Evolutionary conservation across 2,888 invertebrate genomes (phyloP).

Genomic region (Drosophila cognata): DNA sequence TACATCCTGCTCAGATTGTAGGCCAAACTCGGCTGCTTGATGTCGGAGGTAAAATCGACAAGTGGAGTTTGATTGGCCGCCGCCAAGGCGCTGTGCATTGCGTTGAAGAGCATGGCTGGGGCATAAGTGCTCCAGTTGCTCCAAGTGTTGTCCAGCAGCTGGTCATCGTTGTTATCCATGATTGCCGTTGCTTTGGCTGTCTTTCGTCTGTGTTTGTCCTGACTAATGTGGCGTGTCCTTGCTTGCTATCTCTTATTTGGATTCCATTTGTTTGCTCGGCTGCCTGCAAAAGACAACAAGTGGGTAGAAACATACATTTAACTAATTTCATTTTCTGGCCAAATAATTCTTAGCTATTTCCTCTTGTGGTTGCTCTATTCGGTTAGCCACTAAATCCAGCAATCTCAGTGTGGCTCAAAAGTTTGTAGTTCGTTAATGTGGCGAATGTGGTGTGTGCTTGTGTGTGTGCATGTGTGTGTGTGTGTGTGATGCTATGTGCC

Average conservation of each 20-base stretch:
- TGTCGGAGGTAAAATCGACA: conserved; percentile 39
- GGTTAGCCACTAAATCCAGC: conserved; percentile 30
- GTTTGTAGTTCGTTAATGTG: conserved; percentile 18
- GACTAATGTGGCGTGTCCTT: conserved; percentile 71
- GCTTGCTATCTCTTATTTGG: conserved; percentile 60
- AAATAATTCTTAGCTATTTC: conserved; percentile 28
- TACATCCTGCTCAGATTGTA: conserved; percentile 66
- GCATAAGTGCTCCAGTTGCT: conserved; percentile 73
- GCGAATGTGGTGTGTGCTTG: no score
- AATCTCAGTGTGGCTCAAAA: conserved; percentile 49
- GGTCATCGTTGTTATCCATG: conserved; percentile 50
- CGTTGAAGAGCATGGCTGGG: conserved; percentile 60
- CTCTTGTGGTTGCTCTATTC: conserved; percentile 20
- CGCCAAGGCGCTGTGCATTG: conserved; percentile 61
- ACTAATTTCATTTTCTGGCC: conserved; percentile 57
- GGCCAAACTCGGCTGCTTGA: conserved; percentile 14
- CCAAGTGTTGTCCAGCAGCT: conserved; percentile 47
- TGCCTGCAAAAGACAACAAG: conserved; percentile 61
- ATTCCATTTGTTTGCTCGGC: conserved; percentile 67
- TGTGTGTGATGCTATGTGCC: not conserved
- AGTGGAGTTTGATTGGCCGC: conserved; percentile 65
- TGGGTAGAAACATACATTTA: conserved; percentile 50
- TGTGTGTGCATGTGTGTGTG: not conserved
- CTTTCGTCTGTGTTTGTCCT: conserved; percentile 24
- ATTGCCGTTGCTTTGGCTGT: conserved; percentile 23